Base-by-base conservation (phyloP, 2,797 vertebrate species). In the Pseudocheirus occidentalis region DNA sequence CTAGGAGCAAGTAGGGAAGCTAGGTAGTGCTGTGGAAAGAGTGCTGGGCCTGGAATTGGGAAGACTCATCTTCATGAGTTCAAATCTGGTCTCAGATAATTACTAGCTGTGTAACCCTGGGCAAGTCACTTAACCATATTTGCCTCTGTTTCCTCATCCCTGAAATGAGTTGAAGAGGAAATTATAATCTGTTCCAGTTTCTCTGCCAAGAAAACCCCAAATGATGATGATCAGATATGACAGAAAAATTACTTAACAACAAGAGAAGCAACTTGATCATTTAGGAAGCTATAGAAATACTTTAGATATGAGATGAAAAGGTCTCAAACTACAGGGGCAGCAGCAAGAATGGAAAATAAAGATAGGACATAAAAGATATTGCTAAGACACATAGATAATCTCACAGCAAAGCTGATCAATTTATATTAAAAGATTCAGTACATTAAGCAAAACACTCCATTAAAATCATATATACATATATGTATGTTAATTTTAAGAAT, bases 271-370 rank as follows among this genome's bases (percentile, higher is more conserved):
- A 16, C 92, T 0, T 95, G 55, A 57, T 9, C 29, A n/a, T 10
- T 66, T 40, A 55, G 56, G 13, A 14, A 40, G 10, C 50, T 92
- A 56, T 91, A 91, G 56, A 4, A 93, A 87, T 31, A 55, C 55
- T 29, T 81, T 9, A 93, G 21, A 11, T 54, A 52, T 73, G 50
- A 94, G 91, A 13, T 57, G 94, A 91, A 40, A 73, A 27, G 28
- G 9, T 91, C 89, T 81, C 59, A 55, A 90, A 50, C 92, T 40
- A 59, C 29, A 31, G 7, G 46, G 34, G 28, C 12, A 50, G 40
- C 13, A 73, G 12, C 34, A 96, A 91, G 93, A 91, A 93, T 81
- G 66, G 11, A 34, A 95, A 94, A 55, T 66, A 93, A 92, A 95
- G 54, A 4, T 24, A 50, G 21, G 46, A 96, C 53, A 55, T 21